Evolutionary conservation across 92 coral and sea anemone genomes (phyloP).

Genomic region (Meandrina meandrites): DNA sequence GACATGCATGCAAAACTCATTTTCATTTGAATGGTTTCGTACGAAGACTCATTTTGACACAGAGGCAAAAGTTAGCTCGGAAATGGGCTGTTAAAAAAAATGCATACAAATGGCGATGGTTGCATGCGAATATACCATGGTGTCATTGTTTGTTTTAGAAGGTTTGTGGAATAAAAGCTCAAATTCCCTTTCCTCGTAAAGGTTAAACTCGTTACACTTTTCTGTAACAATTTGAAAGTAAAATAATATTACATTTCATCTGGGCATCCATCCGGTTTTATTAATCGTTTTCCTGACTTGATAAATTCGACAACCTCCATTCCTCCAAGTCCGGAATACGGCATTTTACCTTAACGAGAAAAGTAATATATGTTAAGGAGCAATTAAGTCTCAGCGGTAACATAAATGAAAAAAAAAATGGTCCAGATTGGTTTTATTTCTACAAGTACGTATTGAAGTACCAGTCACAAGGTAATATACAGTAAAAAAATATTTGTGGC

Average conservation of each 20-base stretch:
- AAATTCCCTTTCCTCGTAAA: not conserved
- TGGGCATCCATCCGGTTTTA: slow-evolving; percentile 10
- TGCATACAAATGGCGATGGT: not conserved
- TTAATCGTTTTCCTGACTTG: not conserved
- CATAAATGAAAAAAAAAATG: not conserved
- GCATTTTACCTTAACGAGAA: not conserved
- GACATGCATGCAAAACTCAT: too few relatives aligned
- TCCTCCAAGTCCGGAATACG: slow-evolving; percentile 10
- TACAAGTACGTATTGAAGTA: not conserved
- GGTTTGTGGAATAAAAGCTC: not conserved
- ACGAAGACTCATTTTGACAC: too few relatives aligned
- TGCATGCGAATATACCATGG: too few relatives aligned
- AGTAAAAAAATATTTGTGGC: too few relatives aligned
- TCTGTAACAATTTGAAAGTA: not conserved
- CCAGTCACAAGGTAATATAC: not conserved
- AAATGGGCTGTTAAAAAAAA: too few relatives aligned
- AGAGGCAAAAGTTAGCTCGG: too few relatives aligned
- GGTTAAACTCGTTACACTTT: too few relatives aligned
- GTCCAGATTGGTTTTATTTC: too few relatives aligned
- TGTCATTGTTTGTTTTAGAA: too few relatives aligned
- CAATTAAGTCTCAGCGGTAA: not conserved
- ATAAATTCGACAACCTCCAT: slow-evolving; percentile 11
- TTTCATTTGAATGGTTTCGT: too few relatives aligned
- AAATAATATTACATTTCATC: not conserved
- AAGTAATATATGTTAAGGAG: not conserved